Evolutionary conservation across 2,888 invertebrate genomes (phyloP), one percentile per base, ranked within the genome.

Genomic region (Tholera decimalis): DNA sequence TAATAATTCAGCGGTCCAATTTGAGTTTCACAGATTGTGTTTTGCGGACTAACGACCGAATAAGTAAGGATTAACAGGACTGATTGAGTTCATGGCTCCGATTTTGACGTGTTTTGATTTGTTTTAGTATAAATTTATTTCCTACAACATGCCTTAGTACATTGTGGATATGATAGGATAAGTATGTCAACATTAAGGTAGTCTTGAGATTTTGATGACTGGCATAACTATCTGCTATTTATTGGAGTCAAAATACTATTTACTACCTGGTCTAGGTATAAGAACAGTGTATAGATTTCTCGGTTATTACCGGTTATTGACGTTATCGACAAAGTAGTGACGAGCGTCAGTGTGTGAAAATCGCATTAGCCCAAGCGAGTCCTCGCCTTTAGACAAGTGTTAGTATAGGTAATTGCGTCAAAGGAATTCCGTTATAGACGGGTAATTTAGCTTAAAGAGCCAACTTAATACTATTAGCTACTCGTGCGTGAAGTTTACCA

Each of bases 401-500:
- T 47, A 58, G 46, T 46, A 26, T 58, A 50, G 41, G 15, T 69
- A 75, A 73, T 73, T 69, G 72, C 35, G 24, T 13, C 15, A 8
- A 65, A 59, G 58, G 65, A 56, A 65, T 65, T 20, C 39, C 50
- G 24, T 44, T 76, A 62, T 35, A 49, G 58, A 43, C 56, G 56
- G 76, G 58, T 76, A 70, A 76, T 75, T 75, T 59, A 59, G 47
- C 46, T 44, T 59, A 37, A 35, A 76, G 61, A 59, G 55, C 39
- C 28, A 58, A 70, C 55, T 70, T 65, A 61, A 65, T 59, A 44
- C 61, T 61, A 46, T 62, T 15, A 30, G 8, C 3, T 53, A 60
- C 53, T 60, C 28, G 49, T 55, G 64, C 18, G 47, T 55, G 49
- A 63, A 60, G 39, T 74, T 68, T 35, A 51, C 28, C 33, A 44